A percentile compares a stretch with the other conserved stretches of the same genome.
Conservation (phyloP, 2,113 vertebrate species). For the Notarius lentiginosus region DNA sequence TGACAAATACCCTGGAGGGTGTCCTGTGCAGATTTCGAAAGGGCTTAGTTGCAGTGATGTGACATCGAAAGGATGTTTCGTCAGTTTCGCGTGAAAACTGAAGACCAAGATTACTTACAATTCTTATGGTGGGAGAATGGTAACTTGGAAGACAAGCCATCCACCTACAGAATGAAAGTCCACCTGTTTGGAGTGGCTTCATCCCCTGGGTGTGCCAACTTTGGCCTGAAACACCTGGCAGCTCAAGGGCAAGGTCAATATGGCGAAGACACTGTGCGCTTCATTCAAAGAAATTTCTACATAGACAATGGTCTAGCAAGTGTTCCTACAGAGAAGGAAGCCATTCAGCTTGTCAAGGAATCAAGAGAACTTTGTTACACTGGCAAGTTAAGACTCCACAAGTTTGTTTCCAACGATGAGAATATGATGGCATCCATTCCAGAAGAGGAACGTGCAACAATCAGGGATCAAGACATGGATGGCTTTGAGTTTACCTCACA, state of each 20-base stretch:
- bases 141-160: constrained; percentile 15
- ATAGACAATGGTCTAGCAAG: no score
- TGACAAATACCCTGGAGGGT: no score
- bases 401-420: constrained; percentile 40
- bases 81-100: no score
- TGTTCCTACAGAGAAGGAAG: no score
- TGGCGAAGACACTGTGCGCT: not conserved
- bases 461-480: constrained; percentile 41
- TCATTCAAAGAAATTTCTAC: not conserved
- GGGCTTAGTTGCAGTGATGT: no score
- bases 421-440: not conserved
- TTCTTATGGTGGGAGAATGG: not conserved
- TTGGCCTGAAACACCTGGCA: no score
- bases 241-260: not conserved
- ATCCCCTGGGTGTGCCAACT: no score
- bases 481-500: constrained; percentile 14
- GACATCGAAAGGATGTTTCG: no score
- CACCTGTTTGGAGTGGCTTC: no score
- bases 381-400: constrained; percentile 31
- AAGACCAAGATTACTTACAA: not conserved
- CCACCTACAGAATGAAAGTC: constrained; percentile 20
- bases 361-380: not conserved
- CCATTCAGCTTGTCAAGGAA: not conserved
- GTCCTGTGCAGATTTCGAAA: no score
- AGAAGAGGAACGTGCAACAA: constrained; percentile 9